A percentile compares a stretch with the other conserved stretches of the same genome.
phyloP scores from a whole-genome alignment of 2,113 vertebrate genomes.

The Phodopus roborovskii region DNA sequence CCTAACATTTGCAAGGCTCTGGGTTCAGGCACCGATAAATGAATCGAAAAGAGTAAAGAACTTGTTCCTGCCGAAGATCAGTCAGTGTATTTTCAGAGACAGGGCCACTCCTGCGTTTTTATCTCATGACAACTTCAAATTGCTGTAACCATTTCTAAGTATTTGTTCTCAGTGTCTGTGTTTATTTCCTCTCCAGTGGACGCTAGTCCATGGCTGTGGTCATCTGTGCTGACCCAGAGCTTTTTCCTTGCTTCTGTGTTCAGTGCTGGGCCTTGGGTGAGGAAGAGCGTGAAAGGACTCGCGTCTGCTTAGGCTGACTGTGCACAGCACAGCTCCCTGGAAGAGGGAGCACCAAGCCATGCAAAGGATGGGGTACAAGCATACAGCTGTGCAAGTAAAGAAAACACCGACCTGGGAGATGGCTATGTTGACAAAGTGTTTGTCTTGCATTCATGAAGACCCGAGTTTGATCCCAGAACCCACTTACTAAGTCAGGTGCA shows the following conservation, averaged over 20 bases:
- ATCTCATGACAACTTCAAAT: neutral
- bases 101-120: neutral
- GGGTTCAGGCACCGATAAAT: neutral
- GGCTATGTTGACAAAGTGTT: neutral
- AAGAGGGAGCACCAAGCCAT: neutral
- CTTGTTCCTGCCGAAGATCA: neutral
- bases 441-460: neutral
- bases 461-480: neutral
- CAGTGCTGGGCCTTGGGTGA: neutral
- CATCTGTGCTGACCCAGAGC: neutral
- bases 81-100: neutral
- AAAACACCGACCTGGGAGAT: neutral
- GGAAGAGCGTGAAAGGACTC: accelerated
- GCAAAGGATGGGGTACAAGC: neutral
- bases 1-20: neutral
- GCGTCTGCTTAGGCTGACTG: too few relatives aligned
- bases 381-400: neutral
- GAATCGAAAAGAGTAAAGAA: neutral
- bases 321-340: neutral
- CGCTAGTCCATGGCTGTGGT: neutral
- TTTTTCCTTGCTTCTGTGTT: neutral
- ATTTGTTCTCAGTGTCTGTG: neutral
- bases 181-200: neutral
- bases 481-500: neutral
- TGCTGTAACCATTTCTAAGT: neutral